Conservation (phyloP, 2,113 vertebrate species). For the Mustela lutreola region DNA sequence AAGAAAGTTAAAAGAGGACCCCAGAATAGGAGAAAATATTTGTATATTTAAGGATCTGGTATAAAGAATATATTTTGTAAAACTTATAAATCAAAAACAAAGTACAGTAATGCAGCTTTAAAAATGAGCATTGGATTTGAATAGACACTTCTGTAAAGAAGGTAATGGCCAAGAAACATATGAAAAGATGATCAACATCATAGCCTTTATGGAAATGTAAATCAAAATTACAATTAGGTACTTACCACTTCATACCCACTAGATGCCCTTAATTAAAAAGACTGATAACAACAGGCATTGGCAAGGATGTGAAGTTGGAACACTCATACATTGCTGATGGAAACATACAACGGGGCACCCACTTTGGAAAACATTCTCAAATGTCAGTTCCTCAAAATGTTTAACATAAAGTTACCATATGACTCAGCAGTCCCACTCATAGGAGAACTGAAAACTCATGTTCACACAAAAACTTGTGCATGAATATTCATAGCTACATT, state of each 20-base stretch:
- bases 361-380: background rate
- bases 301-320: background rate
- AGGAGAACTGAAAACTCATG: background rate
- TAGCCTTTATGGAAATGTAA: background rate
- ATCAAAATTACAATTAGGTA: background rate
- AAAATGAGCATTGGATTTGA: background rate
- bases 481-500: background rate
- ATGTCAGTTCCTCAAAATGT: background rate
- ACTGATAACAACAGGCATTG: background rate
- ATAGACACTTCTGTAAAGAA: background rate
- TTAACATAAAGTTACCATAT: background rate
- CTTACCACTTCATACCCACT: background rate
- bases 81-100: background rate
- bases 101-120: background rate
- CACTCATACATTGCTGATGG: background rate
- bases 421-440: background rate
- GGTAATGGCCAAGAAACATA: background rate
- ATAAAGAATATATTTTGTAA: background rate
- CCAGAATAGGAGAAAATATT: background rate
- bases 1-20: background rate
- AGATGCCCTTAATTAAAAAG: background rate
- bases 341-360: background rate
- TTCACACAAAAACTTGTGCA: background rate
- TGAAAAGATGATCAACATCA: background rate
- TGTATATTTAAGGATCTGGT: background rate